Base-by-base conservation (phyloP, 2,113 vertebrate species). In the Callionymus lyra region DNA sequence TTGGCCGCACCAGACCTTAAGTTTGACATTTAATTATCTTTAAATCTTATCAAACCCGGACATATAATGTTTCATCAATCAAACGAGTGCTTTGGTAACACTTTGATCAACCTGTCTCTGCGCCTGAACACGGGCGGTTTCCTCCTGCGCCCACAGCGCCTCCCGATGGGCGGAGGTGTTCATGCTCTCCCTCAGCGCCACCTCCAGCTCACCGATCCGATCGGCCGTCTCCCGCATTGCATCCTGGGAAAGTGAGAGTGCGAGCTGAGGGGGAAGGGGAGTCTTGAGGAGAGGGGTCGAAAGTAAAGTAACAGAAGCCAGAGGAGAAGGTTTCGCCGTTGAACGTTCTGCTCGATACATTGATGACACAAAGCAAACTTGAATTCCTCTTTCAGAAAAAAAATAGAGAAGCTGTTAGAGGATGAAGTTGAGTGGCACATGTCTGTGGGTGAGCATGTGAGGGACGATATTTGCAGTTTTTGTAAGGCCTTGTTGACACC, bases 171-270 rank as follows among this genome's bases (percentile, higher is more conserved):
- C 70, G 0, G 79, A 80, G 41, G 72, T 83, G 63, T 74, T 78
- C 77, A 81, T 80, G 70, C 77, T 85, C 32, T 87, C 82, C 50
- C 70, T 78, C 61, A 86, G 72, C 17, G 74, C 68, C 56, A 34
- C 56, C 72, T 85, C 84, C 81, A 86, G 38, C 65, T 83, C 76
- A 50, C 70, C 59, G 65, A 87, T 84, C 37, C 63, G 56, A 50
- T 82, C 72, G 2, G 72, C 63, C 6, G 77, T 85, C 67, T 83
- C 69, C 48, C 56, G 66, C 58, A 77, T 54, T 47, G 77, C 68
- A 55, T 57, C 79, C 79, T 82, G 77, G 73, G 74, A 76, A 79
- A 59, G 36, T 34, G 42, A 69, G 35, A 63, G 56, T 47, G 53
- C 49, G 50, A 45, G 50, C 73, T 74, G 43, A 34, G 41, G 15